These are phyloP conservation scores for Ceraclea dissimilis DNA, from an alignment of 2,888 invertebrate genomes.

Conservation along the genomic window DNA sequence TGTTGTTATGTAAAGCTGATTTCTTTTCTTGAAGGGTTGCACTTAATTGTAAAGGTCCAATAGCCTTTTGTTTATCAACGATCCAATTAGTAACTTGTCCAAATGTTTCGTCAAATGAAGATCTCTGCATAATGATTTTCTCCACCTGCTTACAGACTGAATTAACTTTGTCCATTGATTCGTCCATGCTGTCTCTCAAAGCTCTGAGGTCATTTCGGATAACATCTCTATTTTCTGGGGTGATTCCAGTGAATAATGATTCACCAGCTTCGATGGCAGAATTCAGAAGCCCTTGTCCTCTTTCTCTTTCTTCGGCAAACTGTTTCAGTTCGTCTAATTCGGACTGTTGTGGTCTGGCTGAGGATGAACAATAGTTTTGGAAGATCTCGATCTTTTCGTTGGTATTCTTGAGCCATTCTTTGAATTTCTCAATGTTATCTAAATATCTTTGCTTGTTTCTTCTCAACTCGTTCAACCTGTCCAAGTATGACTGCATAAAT, in stretches of 20 bases:
- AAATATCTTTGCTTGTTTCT: slow-evolving; percentile 63
- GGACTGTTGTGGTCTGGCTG: slow-evolving; percentile 64
- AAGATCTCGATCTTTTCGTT: slow-evolving; percentile 67
- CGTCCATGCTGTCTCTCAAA: slow-evolving; percentile 76
- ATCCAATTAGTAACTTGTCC: slow-evolving; percentile 85
- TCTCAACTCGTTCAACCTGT: slow-evolving; percentile 63
- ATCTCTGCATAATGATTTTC: slow-evolving; percentile 80
- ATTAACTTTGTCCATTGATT: slow-evolving; percentile 76
- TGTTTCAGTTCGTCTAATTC: slow-evolving; percentile 70
- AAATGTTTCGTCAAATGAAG: slow-evolving; percentile 88
- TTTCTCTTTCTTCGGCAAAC: slow-evolving; percentile 65
- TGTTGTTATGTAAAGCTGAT: slow-evolving; percentile 72
- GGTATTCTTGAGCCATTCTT: slow-evolving; percentile 71
- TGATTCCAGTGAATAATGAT: slow-evolving; percentile 77
- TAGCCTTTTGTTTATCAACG: slow-evolving; percentile 67
- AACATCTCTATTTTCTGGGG: slow-evolving; percentile 78
- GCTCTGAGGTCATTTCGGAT: slow-evolving; percentile 75
- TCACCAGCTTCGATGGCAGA: slow-evolving; percentile 82
- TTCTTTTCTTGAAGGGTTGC: slow-evolving; percentile 85
- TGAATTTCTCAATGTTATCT: slow-evolving; percentile 59
- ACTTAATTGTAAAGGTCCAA: slow-evolving; percentile 62
- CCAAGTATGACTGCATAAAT: slow-evolving; percentile 60
- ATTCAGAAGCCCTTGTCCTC: slow-evolving; percentile 70
- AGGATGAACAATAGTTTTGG: slow-evolving; percentile 64
- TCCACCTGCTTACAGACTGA: slow-evolving; percentile 81